These are phyloP conservation scores for Acrossocheilus wenchowensis DNA, from an alignment of 2,797 vertebrate genomes.

Conservation along the genomic window DNA sequence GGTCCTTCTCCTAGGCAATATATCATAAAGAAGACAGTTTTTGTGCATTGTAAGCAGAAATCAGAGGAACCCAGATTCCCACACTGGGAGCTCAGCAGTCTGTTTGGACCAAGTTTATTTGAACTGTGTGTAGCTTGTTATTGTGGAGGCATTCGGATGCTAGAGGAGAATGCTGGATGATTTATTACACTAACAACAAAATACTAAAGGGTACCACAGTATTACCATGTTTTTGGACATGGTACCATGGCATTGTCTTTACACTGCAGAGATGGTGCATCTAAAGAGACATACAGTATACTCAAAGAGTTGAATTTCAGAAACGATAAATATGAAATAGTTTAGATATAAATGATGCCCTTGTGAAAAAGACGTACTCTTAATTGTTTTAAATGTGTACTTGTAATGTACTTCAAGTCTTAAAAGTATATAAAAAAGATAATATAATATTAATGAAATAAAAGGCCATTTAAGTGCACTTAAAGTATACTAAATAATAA, in stretches of 20 bases:
- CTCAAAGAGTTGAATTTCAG: background rate
- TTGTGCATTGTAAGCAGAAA: slow-evolving; percentile 72
- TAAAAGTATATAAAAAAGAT: background rate
- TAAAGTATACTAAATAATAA: too few relatives aligned
- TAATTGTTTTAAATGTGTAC: background rate
- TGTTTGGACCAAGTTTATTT: slow-evolving; percentile 28
- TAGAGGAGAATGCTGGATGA: background rate
- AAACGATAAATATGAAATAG: background rate
- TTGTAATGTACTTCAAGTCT: background rate
- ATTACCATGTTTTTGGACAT: background rate
- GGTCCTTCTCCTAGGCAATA: slow-evolving; percentile 69
- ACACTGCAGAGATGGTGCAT: background rate
- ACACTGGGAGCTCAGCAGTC: background rate
- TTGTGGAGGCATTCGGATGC: slow-evolving; percentile 21
- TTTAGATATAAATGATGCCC: background rate
- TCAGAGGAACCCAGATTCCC: slow-evolving; percentile 60
- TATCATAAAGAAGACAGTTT: slow-evolving; percentile 68
- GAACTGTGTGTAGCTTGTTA: slow-evolving; percentile 11
- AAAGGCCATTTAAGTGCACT: background rate
- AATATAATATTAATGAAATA: background rate
- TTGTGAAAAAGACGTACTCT: background rate
- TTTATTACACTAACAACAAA: background rate
- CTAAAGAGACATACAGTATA: background rate
- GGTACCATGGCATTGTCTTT: background rate
- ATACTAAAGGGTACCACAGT: background rate